Evolutionary conservation across 2,888 invertebrate species (phyloP), one percentile per base, ranked within the genome.

Genomic region (Sesia bembeciformis): DNA sequence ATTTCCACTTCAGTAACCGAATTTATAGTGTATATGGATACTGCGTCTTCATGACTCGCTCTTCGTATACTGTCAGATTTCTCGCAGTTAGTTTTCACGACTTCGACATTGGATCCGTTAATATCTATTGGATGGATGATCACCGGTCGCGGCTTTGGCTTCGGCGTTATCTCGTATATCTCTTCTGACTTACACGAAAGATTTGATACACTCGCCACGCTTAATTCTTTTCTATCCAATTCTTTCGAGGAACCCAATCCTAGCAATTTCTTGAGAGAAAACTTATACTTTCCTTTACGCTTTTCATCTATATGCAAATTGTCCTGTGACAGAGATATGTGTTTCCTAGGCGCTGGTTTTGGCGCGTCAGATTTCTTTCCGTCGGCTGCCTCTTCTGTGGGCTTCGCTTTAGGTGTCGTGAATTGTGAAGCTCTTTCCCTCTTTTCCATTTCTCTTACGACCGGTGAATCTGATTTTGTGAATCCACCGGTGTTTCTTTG

Each of bases 61-160:
- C 86, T 71, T 41, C 86, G 76, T 52, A 80, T 62, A 59, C 61
- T 70, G 4, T 83, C 86, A 5, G 81, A 65, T 54, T 83, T 81
- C 72, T 90, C 90, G 64, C 79, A 78, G 66, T 88, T 89, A 3
- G 87, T 82, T 73, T 91, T 92, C 59, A 96, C 92, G 43, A 96
- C 95, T 73, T 96, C 95, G 3, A 96, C 95, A 58, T 91, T 94
- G 5, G 94, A 93, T 40, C 95, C 94, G 76, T 96, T 96, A 57
- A 96, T 91, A 70, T 97, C 96, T 65, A 95, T 89, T 7, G 97
- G 97, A 90, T 97, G 97, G 59, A 97, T 96, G 63, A 97, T 97
- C 58, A 96, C 95, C 39, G 96, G 88, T 8, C 95, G 91, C 3
- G 94, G 94, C 69, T 94, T 95, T 4, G 92, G 91, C 67, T 92